Evolutionary conservation across 2,797 vertebrate genomes (phyloP), one percentile per base, ranked within the genome.

Genomic region (Antrozous pallidus): DNA sequence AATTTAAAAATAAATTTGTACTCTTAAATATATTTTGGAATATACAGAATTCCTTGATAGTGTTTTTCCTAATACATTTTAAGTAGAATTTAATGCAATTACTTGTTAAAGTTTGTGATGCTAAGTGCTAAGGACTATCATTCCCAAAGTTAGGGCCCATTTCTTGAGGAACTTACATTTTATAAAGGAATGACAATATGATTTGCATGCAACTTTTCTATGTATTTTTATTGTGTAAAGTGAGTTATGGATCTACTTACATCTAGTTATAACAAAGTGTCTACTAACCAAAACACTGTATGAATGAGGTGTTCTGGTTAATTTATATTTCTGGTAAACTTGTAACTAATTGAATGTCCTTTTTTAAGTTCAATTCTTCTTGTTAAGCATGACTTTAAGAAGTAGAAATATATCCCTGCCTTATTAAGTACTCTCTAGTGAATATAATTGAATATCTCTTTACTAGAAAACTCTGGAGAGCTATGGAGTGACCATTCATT

Each of bases 1-100:
- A 93, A 56, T 69, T 89, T 69, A 70, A 95, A 95, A 92, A 74
- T 89, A 81, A 71, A 73, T 54, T 31, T 88, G 8, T 42, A 14
- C 26, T 61, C 20, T 89, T 85, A 90, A n/a, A 42, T 65, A 13
- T 87, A 45, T 56, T 51, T 38, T 87, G 17, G 38, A 69, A 56
- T 69, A 38, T 10, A 51, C 49, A 63, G 3, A 38, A 90, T 89
- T 89, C 38, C n/a, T 92, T 89, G 22, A 17, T 70, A 92, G 54
- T 90, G 0, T 81, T 63, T 94, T 78, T 24, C 26, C 36, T 33
- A 87, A 13, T 83, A 65, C 5, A 82, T 87, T 88, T 51, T 61
- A 85, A 82, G 36, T 84, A 63, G 42, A 73, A 94, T 85, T 86
- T 88, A 88, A 33, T 77, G 54, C 5, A 74, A 84, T 81, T 85